Evolutionary conservation across 2,888 invertebrate genomes (phyloP).

Genomic region (Morpho helenor): DNA sequence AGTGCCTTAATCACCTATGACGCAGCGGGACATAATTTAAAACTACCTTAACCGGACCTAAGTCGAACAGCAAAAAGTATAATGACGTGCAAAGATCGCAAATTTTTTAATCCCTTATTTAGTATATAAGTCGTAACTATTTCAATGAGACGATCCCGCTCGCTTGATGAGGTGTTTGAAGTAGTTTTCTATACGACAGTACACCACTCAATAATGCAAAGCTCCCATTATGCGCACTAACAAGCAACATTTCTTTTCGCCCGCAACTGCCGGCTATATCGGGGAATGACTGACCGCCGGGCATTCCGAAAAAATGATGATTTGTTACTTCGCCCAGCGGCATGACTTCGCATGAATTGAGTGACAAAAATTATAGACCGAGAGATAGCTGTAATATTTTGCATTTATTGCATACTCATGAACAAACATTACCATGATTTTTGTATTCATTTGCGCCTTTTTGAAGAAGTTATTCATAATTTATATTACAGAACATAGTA

Average conservation of each 20-base stretch:
- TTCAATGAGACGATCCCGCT: conserved; percentile 14
- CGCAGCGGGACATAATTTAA: conserved; percentile 21
- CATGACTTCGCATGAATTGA: conserved; percentile 63
- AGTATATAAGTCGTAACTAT: conserved; percentile 15
- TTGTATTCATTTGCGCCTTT: too few relatives aligned
- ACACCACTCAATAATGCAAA: conserved; percentile 56
- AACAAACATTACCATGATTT: too few relatives aligned
- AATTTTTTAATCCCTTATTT: conserved; percentile 23
- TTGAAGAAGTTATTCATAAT: too few relatives aligned
- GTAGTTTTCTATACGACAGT: conserved; percentile 42
- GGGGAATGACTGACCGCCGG: conserved; percentile 47
- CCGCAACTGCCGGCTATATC: conserved; percentile 45
- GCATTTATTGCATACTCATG: too few relatives aligned
- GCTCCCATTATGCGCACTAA: conserved; percentile 65
- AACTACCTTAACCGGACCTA: conserved; percentile 14
- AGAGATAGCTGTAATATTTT: background rate
- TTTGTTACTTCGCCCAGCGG: conserved; percentile 59
- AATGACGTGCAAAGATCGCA: conserved; percentile 15
- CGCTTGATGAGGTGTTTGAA: conserved; percentile 23
- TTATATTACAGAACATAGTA: too few relatives aligned
- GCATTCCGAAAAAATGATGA: conserved; percentile 67
- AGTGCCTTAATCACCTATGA: conserved; percentile 1
- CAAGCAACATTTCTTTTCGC: conserved; percentile 64
- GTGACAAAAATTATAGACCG: conserved; percentile 58
- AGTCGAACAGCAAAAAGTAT: conserved; percentile 14